Conservation (phyloP, 2,113 vertebrate species). For the Syngnathoides biaculeatus region DNA sequence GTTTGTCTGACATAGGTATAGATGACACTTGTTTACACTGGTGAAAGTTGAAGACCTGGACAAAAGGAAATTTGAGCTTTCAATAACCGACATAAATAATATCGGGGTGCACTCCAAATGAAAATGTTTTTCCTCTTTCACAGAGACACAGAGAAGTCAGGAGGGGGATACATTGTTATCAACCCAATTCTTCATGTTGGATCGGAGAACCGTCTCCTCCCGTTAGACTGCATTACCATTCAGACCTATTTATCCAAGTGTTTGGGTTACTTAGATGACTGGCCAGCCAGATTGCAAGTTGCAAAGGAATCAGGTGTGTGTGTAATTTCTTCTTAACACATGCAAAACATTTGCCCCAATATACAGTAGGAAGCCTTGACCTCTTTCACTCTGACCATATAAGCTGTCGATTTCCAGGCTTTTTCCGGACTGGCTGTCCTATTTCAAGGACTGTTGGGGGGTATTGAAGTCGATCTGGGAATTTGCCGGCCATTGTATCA, state of each 20-base stretch:
- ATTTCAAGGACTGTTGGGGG: too few species aligned
- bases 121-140: fast-evolving
- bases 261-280: slow-evolving; percentile 57
- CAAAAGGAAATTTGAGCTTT: too few species aligned
- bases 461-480: too few species aligned
- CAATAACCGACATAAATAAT: too few species aligned
- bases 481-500: too few species aligned
- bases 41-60: too few species aligned
- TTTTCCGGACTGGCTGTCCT: too few species aligned
- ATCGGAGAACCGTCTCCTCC: slow-evolving; percentile 45
- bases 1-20: too few species aligned
- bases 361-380: neutral
- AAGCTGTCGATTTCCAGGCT: too few species aligned
- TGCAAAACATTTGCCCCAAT: neutral
- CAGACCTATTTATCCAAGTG: slow-evolving; percentile 70
- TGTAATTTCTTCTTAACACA: neutral
- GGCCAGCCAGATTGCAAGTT: slow-evolving; percentile 54
- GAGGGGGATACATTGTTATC: slow-evolving; percentile 54
- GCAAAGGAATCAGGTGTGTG: slow-evolving; percentile 62
- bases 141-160: slow-evolving; percentile 43
- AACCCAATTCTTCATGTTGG: slow-evolving; percentile 60
- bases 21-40: too few species aligned
- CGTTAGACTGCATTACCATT: slow-evolving; percentile 63
- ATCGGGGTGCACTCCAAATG: neutral
- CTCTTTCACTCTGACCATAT: too few species aligned